Percentiles rank a stretch among this genome's conserved stretches.
Conservation (phyloP, 2,113 vertebrate genomes). For the Meriones unguiculatus region DNA sequence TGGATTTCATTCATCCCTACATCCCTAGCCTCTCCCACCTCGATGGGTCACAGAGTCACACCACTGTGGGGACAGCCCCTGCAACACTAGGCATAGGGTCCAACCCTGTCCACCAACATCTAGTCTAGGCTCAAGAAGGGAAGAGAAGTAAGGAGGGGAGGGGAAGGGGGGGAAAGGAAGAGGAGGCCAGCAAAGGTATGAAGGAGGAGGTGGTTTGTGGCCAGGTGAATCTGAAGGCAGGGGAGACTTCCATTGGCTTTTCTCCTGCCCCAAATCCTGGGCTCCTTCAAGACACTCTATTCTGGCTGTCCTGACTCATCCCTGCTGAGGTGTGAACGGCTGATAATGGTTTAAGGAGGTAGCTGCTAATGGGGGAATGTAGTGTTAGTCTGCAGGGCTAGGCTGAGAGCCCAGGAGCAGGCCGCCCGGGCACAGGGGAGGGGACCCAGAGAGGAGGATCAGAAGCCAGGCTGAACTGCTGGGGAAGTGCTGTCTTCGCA, state of each 20-base stretch:
- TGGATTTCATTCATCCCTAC: not conserved
- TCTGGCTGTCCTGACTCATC: conserved; percentile 2
- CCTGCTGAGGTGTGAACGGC: conserved; percentile 64
- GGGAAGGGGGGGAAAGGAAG: not conserved
- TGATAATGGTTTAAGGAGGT: conserved; percentile 35
- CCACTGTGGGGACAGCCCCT: not conserved
- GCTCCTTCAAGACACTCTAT: not conserved
- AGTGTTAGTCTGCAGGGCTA: not conserved
- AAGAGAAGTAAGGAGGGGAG: not conserved
- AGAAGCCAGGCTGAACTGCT: not conserved
- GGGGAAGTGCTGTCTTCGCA: not conserved
- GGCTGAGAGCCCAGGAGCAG: not conserved
- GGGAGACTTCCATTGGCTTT: not conserved
- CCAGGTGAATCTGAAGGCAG: not conserved
- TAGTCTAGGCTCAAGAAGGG: not conserved
- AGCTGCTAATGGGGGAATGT: conserved; percentile 30
- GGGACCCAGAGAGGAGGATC: not conserved
- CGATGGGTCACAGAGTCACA: not conserved
- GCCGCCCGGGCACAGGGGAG: not conserved
- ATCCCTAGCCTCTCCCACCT: not conserved
- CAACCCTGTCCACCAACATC: not conserved
- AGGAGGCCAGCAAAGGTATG: not conserved
- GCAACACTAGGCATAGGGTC: not conserved
- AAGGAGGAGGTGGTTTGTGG: too few relatives aligned
- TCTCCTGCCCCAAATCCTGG: not conserved